Evolutionary conservation across 2,113 vertebrate genomes (phyloP), one percentile per base, ranked within the genome.

Genomic region (Plestiodon gilberti): DNA sequence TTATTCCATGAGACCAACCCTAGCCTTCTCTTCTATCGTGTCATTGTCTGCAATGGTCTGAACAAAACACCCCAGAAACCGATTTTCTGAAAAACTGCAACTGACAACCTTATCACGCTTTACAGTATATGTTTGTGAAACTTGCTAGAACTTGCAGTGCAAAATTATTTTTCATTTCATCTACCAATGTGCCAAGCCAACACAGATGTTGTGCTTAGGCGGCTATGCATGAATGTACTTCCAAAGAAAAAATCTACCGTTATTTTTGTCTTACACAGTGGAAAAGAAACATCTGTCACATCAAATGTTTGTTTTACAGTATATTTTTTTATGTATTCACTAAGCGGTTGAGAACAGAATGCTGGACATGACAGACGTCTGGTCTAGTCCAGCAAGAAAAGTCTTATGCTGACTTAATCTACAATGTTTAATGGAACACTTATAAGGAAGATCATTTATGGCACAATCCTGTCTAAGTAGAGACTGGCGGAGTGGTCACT

Each of bases 81-180:
- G 78, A 30, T 14, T 85, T 90, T 83, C 38, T 82, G 82, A 52
- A 90, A 89, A 91, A 78, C 80, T 93, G 38, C 33, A 92, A n/a
- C 82, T 92, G 78, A 85, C 80, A 88, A 43, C 77, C 77, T 70
- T n/a, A 57, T 82, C 64, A 76, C 67, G 30, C 67, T 91, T 88
- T 78, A 30, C 85, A 57, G 43, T 5, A 48, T 48, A 48, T 85
- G 82, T 81, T 82, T 76, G 75, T 81, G 28, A 90, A 93, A 93
- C 64, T 43, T 93, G 43, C 80, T 91, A 90, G 57, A 52, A 81
- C 40, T 28, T 48, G 5, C 64, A 89, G 71, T 85, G 88, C 86
- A 84, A 88, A 93, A 83, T 90, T 91, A 83, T 91, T 94, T 92
- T 88, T 91, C 22, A 25, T 88, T 93, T 89, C 75, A 78, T 90